Conservation (phyloP, 2,113 vertebrate species). For the Damaliscus lunatus region DNA sequence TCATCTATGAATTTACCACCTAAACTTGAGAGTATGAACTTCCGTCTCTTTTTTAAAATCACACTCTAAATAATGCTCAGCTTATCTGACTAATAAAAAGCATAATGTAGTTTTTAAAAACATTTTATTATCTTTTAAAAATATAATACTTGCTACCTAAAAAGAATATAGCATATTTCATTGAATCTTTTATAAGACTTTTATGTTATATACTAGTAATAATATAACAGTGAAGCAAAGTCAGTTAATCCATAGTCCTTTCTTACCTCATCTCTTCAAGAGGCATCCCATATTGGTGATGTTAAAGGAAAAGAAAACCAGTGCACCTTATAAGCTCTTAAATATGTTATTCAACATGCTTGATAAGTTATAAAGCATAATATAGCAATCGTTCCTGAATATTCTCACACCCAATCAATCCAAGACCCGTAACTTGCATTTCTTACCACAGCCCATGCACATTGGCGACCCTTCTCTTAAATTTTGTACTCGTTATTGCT, state of each 20-base stretch:
- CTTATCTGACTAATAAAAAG: neutral
- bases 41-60: neutral
- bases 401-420: neutral
- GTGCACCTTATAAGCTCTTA: neutral
- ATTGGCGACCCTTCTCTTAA: neutral
- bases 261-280: neutral
- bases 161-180: neutral
- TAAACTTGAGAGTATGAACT: too few species aligned
- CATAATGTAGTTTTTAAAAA: neutral
- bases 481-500: neutral
- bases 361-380: neutral
- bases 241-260: neutral
- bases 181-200: neutral
- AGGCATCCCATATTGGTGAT: neutral
- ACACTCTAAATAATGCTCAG: neutral
- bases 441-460: neutral
- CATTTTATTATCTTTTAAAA: constrained; percentile 14
- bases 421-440: neutral
- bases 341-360: neutral
- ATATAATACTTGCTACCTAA: neutral
- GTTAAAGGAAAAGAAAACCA: neutral
- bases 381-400: too few species aligned
- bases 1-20: neutral
- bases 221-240: neutral
- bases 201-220: neutral